A percentile compares a stretch with the other conserved stretches of the same genome.
These are phyloP conservation scores for Sipha maydis DNA, from an alignment of 2,888 invertebrate species.

Conservation along the genomic window DNA sequence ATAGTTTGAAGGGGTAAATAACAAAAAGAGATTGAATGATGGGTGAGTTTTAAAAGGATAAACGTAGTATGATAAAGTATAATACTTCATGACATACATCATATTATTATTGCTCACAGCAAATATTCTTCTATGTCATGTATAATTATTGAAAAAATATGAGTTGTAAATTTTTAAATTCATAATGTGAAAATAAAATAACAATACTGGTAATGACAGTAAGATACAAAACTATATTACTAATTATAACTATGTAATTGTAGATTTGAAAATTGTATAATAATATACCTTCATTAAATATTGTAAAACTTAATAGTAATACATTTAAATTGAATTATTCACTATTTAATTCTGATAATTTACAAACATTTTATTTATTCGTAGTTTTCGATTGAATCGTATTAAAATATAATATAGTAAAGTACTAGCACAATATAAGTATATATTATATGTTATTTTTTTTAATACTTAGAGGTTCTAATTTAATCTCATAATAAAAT, in stretches of 20 bases:
- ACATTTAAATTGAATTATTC: too few relatives aligned
- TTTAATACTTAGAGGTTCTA: too few relatives aligned
- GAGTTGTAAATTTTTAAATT: neutral
- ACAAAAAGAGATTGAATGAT: neutral
- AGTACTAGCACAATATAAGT: too few relatives aligned
- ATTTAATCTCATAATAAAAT: too few relatives aligned
- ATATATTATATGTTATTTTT: too few relatives aligned
- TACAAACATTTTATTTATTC: too few relatives aligned
- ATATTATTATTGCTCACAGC: neutral
- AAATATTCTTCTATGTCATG: neutral
- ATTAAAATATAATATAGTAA: too few relatives aligned
- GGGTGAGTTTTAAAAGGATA: constrained; percentile 7
- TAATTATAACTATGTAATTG: neutral
- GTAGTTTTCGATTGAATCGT: too few relatives aligned
- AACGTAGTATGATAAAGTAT: neutral
- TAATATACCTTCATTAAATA: too few relatives aligned
- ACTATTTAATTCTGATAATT: too few relatives aligned
- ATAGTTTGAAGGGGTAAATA: neutral
- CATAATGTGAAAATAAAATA: neutral
- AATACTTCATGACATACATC: neutral
- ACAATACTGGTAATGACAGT: neutral
- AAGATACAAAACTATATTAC: neutral
- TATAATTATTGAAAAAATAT: neutral
- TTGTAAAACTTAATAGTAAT: too few relatives aligned
- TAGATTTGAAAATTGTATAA: too few relatives aligned